phyloP scores from a whole-genome alignment of 2,113 vertebrate species.

The Coracopsis vasa region DNA sequence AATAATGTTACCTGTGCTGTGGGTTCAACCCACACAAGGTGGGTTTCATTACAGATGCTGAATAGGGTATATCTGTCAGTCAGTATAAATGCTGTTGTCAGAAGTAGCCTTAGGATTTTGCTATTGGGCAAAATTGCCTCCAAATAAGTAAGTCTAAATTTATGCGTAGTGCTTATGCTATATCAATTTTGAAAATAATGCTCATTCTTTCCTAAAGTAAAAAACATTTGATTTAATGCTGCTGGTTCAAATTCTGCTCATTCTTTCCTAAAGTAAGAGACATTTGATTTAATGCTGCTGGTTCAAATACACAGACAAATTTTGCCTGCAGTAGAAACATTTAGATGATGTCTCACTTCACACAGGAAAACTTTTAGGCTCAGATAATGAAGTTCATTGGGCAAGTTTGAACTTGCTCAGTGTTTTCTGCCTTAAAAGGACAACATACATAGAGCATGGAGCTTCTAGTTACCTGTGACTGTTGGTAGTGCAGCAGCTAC shows the following conservation, averaged over 20 bases:
- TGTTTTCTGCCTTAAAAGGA: not conserved
- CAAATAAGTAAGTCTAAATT: not conserved
- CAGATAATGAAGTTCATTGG: not conserved
- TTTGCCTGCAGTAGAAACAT: not conserved
- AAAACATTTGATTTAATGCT: not conserved
- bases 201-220: not conserved
- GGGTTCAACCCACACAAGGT: not conserved
- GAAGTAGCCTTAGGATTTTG: not conserved
- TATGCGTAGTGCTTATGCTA: rapidly evolving
- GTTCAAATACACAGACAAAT: not conserved
- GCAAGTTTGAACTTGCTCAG: not conserved
- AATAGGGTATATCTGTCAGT: not conserved
- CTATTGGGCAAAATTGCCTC: not conserved
- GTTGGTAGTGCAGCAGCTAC: not conserved
- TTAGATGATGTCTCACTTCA: not conserved
- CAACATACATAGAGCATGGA: not conserved
- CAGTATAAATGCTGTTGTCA: not conserved
- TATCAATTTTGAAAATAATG: not conserved
- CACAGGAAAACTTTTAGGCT: not conserved
- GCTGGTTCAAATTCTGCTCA: not conserved
- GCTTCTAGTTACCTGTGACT: not conserved
- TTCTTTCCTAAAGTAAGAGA: not conserved
- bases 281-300: not conserved
- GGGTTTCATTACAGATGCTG: not conserved
- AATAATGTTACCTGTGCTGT: not conserved